A percentile compares a stretch with the other conserved stretches of the same genome.
These are phyloP conservation scores for Pyrochroa serraticornis DNA, from an alignment of 2,888 invertebrate genomes.

Conservation along the genomic window DNA sequence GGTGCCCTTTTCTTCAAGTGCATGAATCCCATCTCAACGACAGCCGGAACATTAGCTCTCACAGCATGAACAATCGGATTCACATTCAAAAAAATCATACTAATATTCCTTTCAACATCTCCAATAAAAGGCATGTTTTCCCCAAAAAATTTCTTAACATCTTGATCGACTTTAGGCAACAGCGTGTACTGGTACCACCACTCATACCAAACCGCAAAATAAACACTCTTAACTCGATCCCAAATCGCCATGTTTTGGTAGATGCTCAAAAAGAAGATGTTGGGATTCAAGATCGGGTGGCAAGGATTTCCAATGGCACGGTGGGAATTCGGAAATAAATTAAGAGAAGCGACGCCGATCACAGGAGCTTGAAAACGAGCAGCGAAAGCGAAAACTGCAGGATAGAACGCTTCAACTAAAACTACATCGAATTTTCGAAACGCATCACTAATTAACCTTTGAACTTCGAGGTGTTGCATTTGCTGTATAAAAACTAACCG, in stretches of 20 bases:
- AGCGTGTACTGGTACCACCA: no score
- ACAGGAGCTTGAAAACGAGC: constrained; percentile 36
- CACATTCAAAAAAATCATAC: constrained; percentile 46
- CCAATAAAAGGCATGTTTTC: constrained; percentile 46
- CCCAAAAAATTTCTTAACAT: constrained; percentile 48
- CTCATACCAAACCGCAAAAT: no score
- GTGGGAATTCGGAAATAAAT: constrained; percentile 25
- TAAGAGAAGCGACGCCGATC: constrained; percentile 37
- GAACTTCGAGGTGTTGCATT: no score
- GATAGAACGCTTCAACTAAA: constrained; percentile 20
- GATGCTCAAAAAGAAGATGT: constrained; percentile 1
- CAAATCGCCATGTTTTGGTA: neutral
- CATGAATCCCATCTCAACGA: constrained; percentile 45
- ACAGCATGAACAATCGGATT: constrained; percentile 48
- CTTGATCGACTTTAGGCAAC: constrained; percentile 38
- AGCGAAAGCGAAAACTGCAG: constrained; percentile 27
- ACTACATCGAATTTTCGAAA: constrained; percentile 35
- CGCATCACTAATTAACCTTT: neutral
- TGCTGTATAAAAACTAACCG: neutral
- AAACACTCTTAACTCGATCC: no score
- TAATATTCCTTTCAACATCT: constrained; percentile 48
- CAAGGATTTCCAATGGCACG: constrained; percentile 38
- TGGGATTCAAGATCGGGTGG: constrained; percentile 33
- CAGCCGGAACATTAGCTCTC: constrained; percentile 47
- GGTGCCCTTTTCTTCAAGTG: constrained; percentile 42